These are phyloP conservation scores for Erythrocercus mccallii DNA, from an alignment of 2,113 vertebrate genomes.

Conservation along the genomic window DNA sequence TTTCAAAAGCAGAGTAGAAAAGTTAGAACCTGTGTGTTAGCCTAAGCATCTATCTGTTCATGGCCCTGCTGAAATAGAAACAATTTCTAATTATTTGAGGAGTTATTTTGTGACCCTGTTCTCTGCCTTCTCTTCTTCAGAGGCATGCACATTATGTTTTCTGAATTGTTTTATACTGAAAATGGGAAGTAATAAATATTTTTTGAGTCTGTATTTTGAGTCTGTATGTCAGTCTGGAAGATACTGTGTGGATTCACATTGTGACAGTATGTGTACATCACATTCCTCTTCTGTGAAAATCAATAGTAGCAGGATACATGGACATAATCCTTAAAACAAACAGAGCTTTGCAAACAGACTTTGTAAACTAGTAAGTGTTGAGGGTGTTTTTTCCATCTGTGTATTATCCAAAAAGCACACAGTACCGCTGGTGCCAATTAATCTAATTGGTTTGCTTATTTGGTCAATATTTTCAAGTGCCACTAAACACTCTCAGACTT, in stretches of 20 bases:
- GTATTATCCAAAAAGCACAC: background rate
- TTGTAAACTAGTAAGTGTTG: background rate
- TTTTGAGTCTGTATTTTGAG: background rate
- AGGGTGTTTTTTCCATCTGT: background rate
- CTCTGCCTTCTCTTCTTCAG: background rate
- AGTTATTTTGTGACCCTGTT: background rate
- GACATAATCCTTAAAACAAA: background rate
- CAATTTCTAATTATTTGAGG: background rate
- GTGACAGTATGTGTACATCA: background rate
- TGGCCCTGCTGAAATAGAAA: background rate
- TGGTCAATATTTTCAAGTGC: constrained; percentile 34
- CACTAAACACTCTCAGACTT: constrained; percentile 29
- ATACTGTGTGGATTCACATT: background rate
- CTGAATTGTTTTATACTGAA: background rate
- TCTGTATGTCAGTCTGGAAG: background rate
- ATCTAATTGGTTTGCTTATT: constrained; percentile 26
- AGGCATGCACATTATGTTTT: background rate
- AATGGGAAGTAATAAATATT: background rate
- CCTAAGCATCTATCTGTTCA: background rate
- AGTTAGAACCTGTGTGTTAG: background rate
- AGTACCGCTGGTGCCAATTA: constrained; percentile 53
- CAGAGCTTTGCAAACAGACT: background rate
- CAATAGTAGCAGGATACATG: background rate
- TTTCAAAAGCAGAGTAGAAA: background rate
- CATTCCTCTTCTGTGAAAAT: background rate